These are phyloP conservation scores for Gavia stellata DNA, from an alignment of 2,113 vertebrate species.

Conservation along the genomic window DNA sequence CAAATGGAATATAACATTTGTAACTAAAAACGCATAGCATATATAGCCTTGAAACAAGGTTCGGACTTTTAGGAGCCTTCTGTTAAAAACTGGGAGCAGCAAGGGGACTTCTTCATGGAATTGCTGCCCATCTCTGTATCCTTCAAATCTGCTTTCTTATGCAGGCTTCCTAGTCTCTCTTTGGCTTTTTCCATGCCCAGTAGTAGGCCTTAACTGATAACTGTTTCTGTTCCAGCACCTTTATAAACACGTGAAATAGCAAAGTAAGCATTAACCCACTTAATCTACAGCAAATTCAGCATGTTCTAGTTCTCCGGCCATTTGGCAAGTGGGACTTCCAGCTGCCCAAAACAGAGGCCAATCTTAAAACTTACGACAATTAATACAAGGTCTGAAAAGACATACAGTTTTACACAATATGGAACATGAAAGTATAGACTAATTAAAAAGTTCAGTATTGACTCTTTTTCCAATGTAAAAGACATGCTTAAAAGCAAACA, in stretches of 20 bases:
- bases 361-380: neutral
- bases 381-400: neutral
- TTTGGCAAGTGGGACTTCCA: neutral
- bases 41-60: rapidly evolving
- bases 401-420: neutral
- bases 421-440: neutral
- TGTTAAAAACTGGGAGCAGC: neutral
- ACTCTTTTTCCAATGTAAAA: too few relatives aligned
- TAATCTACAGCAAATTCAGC: neutral
- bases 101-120: neutral
- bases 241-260: neutral
- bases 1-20: neutral
- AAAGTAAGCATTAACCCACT: neutral
- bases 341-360: neutral
- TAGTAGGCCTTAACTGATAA: neutral
- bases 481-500: neutral
- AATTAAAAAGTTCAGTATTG: neutral
- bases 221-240: neutral
- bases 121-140: neutral
- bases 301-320: neutral
- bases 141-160: neutral
- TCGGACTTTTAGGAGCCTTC: neutral
- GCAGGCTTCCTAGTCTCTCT: neutral
- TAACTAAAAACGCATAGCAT: neutral
- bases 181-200: neutral